Evolutionary conservation across 2,888 invertebrate genomes (phyloP).

Genomic region (Drosophila birchii): DNA sequence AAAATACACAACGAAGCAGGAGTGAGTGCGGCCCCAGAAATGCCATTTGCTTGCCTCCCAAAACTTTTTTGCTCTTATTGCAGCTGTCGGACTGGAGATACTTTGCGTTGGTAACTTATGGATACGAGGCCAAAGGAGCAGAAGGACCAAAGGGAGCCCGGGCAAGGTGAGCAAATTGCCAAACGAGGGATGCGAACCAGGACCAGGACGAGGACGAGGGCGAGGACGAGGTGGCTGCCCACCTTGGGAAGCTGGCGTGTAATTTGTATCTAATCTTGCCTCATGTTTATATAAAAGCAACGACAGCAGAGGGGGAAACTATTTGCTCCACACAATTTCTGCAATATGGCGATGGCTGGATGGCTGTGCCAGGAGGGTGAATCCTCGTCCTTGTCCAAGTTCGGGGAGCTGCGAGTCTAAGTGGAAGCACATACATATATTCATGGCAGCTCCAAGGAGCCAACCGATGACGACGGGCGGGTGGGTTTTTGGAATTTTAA

Average conservation of each 20-base stretch:
- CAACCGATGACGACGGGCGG: slow-evolving; percentile 23
- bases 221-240: slow-evolving; percentile 39
- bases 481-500: slow-evolving; percentile 76
- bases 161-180: slow-evolving; percentile 68
- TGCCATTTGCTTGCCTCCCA: slow-evolving; percentile 42
- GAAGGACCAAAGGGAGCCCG: slow-evolving; percentile 14
- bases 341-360: slow-evolving; percentile 70
- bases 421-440: slow-evolving; percentile 54
- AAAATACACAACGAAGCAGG: slow-evolving; percentile 56
- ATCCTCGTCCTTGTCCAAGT: slow-evolving; percentile 28
- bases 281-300: slow-evolving; percentile 80
- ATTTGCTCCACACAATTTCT: slow-evolving; percentile 60
- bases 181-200: slow-evolving; percentile 12
- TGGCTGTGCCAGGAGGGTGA: slow-evolving; percentile 35
- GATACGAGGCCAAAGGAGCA: slow-evolving; percentile 55
- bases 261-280: slow-evolving; percentile 81
- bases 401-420: slow-evolving; percentile 22
- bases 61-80: slow-evolving; percentile 78
- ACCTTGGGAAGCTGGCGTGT: slow-evolving; percentile 77
- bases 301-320: slow-evolving; percentile 51
- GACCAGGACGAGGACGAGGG: background rate
- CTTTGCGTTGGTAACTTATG: slow-evolving; percentile 74
- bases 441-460: slow-evolving; percentile 42
- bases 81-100: slow-evolving; percentile 62
- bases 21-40: slow-evolving; percentile 57